Conservation (phyloP, 2,888 invertebrate species). For the Acanthoscelides obtectus region DNA sequence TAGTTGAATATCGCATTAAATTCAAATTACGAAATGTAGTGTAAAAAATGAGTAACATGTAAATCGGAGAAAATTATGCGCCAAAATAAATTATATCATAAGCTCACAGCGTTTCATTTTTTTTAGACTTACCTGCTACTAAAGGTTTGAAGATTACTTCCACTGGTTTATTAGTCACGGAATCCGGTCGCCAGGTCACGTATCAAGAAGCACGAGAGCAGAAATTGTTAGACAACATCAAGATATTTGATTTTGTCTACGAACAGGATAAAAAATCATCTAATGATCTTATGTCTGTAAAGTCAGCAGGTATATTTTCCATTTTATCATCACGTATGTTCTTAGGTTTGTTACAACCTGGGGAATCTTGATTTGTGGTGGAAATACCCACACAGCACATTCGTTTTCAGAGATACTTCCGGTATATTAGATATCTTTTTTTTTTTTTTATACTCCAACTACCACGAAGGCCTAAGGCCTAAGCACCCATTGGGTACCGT, state of each 20-base stretch:
- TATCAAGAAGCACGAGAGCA: conserved; percentile 35
- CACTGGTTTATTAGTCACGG: conserved; percentile 36
- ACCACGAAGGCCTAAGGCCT: too few species aligned
- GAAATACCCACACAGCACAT: too few species aligned
- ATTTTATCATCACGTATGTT: too few species aligned
- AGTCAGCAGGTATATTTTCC: conserved; percentile 12
- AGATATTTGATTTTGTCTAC: conserved; percentile 12
- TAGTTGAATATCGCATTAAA: too few species aligned
- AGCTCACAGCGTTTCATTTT: neutral
- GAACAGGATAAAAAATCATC: neutral
- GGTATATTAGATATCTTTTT: too few species aligned
- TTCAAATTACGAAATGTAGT: neutral
- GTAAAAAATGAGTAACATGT: neutral
- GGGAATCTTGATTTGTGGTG: too few species aligned
- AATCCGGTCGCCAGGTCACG: conserved; percentile 34
- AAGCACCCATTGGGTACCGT: too few species aligned
- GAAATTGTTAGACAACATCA: conserved; percentile 36
- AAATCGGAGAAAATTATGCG: neutral
- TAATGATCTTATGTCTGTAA: conserved; percentile 2
- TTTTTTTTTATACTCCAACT: too few species aligned
- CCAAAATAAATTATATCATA: conserved; percentile 5
- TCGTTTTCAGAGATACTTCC: too few species aligned
- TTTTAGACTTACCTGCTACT: conserved; percentile 28
- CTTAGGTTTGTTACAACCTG: too few species aligned
- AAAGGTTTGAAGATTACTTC: conserved; percentile 36